phyloP scores from a whole-genome alignment of 2,113 vertebrate species.

The Rallus limicola region DNA sequence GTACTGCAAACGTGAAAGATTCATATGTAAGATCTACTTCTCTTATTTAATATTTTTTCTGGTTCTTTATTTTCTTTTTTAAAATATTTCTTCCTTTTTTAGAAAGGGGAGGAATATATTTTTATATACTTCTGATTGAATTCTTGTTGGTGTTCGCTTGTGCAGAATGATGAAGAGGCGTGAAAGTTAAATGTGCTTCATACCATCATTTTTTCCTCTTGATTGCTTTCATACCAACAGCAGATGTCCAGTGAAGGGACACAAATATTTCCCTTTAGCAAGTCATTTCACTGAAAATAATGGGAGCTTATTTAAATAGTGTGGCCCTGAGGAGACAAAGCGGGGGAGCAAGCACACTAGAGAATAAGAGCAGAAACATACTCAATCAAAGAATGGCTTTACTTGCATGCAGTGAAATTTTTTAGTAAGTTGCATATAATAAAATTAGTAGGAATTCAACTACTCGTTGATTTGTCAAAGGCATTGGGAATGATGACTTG shows the following conservation, averaged over 20 bases:
- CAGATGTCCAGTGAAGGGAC: slow-evolving; percentile 72
- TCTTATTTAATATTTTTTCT: background rate
- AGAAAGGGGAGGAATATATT: slow-evolving; percentile 12
- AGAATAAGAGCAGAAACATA: slow-evolving; percentile 58
- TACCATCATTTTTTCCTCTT: slow-evolving; percentile 63
- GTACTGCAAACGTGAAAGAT: background rate
- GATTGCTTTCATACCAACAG: slow-evolving; percentile 67
- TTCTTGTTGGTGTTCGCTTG: slow-evolving; percentile 41
- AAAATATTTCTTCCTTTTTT: background rate
- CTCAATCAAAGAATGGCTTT: slow-evolving; percentile 31
- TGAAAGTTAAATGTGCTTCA: slow-evolving; percentile 70
- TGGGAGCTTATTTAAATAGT: slow-evolving; percentile 58
- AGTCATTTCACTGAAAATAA: slow-evolving; percentile 76
- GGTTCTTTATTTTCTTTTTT: background rate
- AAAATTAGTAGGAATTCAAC: slow-evolving; percentile 57
- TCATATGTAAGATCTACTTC: background rate
- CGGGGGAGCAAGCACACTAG: background rate
- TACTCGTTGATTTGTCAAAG: slow-evolving; percentile 59
- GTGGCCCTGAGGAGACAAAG: slow-evolving; percentile 41
- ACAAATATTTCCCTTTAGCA: slow-evolving; percentile 73
- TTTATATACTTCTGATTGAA: slow-evolving; percentile 18
- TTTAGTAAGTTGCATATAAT: slow-evolving; percentile 51
- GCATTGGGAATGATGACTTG: slow-evolving; percentile 41
- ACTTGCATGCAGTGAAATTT: slow-evolving; percentile 35
- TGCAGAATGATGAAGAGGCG: slow-evolving; percentile 62